A percentile compares a stretch with the other conserved stretches of the same genome.
phyloP scores from a whole-genome alignment of 2,797 vertebrate species.

The Valencia hispanica region DNA sequence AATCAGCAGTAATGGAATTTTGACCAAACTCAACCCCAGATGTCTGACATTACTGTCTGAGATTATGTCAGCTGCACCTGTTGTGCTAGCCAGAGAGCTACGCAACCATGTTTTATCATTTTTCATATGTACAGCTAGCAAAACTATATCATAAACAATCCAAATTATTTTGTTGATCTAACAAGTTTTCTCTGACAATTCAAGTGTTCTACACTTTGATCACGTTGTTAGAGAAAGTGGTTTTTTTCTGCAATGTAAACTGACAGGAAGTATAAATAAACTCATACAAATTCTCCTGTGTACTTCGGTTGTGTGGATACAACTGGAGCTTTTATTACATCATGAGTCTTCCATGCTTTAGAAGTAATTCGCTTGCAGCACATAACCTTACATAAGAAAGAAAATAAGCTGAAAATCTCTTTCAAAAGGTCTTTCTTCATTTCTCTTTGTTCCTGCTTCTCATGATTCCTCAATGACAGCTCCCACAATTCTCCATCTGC shows the following conservation, averaged over 20 bases:
- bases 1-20: not conserved
- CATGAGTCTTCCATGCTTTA: not conserved
- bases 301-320: not conserved
- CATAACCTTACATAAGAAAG: not conserved
- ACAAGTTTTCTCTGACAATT: not conserved
- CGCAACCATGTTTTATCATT: not conserved
- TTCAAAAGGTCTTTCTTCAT: not conserved
- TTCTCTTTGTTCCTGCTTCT: not conserved
- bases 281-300: not conserved
- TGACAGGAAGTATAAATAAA: not conserved
- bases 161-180: not conserved
- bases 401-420: not conserved
- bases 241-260: not conserved
- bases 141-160: not conserved
- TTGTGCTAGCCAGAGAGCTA: not conserved
- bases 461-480: constrained; percentile 1
- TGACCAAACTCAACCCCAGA: not conserved
- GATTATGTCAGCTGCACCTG: not conserved
- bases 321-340: constrained; percentile 4
- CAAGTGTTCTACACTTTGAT: not conserved
- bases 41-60: not conserved
- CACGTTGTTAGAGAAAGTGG: not conserved
- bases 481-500: not conserved
- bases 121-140: not conserved
- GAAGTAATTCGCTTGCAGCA: constrained; percentile 6